Conservation (phyloP, 2,888 invertebrate species). For the Caenorhabditis macrosperma region DNA sequence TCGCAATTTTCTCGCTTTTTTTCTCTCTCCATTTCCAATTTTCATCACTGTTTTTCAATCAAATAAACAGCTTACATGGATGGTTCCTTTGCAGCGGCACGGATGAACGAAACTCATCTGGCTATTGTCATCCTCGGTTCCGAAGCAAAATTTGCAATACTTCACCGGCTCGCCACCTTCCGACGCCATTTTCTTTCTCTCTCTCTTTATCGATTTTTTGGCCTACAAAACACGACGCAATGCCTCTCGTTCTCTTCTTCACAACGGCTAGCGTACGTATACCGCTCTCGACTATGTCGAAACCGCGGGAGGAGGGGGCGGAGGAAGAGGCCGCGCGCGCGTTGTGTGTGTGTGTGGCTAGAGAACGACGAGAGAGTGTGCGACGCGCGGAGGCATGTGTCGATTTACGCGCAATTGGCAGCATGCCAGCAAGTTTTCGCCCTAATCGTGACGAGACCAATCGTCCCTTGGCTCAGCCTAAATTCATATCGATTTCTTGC, state of each 20-base stretch:
- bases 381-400: conserved; percentile 36
- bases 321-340: background rate
- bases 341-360: background rate
- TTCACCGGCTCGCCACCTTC: background rate
- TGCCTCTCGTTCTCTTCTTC: no score
- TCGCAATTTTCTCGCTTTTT: no score
- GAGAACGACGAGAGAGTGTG: conserved; percentile 37
- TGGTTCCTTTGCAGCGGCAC: conserved; percentile 63
- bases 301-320: no score
- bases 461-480: conserved; percentile 57
- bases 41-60: background rate
- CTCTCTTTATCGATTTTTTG: background rate
- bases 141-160: conserved; percentile 49
- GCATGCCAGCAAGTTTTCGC: conserved; percentile 23
- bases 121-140: conserved; percentile 37
- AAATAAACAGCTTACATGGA: conserved; percentile 60
- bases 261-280: no score
- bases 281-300: no score
- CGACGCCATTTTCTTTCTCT: background rate
- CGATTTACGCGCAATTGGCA: conserved; percentile 52
- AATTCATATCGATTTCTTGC: conserved; percentile 57
- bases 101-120: conserved; percentile 59
- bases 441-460: conserved; percentile 54
- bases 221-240: no score
- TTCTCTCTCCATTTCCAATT: background rate